Base-by-base conservation (phyloP, 2,888 invertebrate species). In the Antitype chi region DNA sequence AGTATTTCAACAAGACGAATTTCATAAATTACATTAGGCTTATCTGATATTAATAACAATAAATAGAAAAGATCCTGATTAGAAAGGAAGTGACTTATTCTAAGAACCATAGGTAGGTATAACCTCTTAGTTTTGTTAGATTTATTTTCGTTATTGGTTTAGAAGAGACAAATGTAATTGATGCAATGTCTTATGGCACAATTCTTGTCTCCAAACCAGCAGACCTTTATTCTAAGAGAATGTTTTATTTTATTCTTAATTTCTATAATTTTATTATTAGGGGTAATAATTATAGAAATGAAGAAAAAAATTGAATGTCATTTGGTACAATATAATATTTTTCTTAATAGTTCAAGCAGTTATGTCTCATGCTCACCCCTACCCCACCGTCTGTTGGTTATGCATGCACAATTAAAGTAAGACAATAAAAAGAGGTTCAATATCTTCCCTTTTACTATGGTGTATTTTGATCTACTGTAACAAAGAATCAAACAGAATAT, bases 31-130 rank as follows among this genome's bases (percentile, higher is more conserved):
- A 60, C 11, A 67, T 52, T 47, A 73, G 5, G 25, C 32, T 23
- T 73, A 82, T 66, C 72, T 68, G 28, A 67, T 66, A 71, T 74
- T n/a, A 75, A 73, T 79, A 79, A 78, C 57, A 74, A 81, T 81
- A 57, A 64, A 64, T 32, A 13, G 28, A 49, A 71, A 38, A 15
- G 8, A 73, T 62, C 38, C 59, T 64, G 53, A 67, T 52, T 67
- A 15, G 15, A 57, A 25, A 59, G 62, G 80, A 80, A 76, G 67
- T 67, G 9, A 28, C 49, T 70, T 76, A 6, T 38, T n/a, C 7
- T n/a, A 59, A 28, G n/a, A 67, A 38, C 76, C 28, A 53, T 28
- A n/a, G n/a, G n/a, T n/a, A n/a, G n/a, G n/a, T n/a, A 28, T 15
- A 68, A 53, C 53, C 38, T 55, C 1, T 43, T 28, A 49, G n/a